Percentiles rank a stretch among this genome's conserved stretches.
These are phyloP conservation scores for Spialia ferax DNA, from an alignment of 2,888 invertebrate species.

Conservation along the genomic window DNA sequence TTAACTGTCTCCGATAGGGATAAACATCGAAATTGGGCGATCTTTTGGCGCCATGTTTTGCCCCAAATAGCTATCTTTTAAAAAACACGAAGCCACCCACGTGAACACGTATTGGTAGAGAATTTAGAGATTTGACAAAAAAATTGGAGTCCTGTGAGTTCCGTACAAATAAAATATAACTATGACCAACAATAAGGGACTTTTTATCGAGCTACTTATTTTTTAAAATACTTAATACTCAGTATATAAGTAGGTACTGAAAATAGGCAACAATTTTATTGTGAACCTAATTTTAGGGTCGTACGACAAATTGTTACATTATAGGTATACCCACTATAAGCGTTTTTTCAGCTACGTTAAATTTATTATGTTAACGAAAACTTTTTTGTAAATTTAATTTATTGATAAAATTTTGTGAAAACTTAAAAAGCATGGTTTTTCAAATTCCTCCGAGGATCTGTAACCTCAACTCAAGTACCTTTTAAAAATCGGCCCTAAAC, in stretches of 20 bases:
- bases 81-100: conserved; percentile 55
- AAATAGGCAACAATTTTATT: no score
- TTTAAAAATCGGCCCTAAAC: conserved; percentile 47
- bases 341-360: no score
- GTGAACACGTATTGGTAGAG: conserved; percentile 40
- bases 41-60: conserved; percentile 62
- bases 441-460: conserved; percentile 5
- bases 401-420: no score
- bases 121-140: conserved; percentile 22
- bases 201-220: no score
- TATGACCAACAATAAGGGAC: no score
- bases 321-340: no score
- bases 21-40: conserved; percentile 55
- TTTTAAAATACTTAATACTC: no score
- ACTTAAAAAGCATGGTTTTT: background rate
- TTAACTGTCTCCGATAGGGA: conserved; percentile 66
- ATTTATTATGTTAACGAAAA: no score
- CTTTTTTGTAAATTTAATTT: no score
- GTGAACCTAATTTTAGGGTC: no score
- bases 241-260: no score
- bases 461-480: conserved; percentile 34
- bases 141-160: background rate
- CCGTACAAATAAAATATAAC: conserved; percentile 27
- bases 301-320: no score
- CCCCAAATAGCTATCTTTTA: conserved; percentile 48